These are phyloP conservation scores for Mercenaria mercenaria DNA, from an alignment of 1,140 invertebrate species.

Conservation along the genomic window DNA sequence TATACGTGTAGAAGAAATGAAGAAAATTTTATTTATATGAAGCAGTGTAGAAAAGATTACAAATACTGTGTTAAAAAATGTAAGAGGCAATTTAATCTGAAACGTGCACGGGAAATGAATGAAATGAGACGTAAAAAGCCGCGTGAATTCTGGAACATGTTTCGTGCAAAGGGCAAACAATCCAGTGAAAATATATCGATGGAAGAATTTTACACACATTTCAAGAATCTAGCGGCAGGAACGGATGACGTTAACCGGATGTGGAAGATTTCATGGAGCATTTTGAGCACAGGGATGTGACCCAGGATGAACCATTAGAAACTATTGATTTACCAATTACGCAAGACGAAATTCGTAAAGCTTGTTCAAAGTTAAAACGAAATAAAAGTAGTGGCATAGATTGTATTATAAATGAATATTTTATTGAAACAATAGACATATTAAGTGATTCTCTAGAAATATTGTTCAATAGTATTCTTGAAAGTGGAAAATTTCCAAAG, in stretches of 20 bases:
- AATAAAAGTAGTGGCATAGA: not conserved
- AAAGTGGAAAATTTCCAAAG: not conserved
- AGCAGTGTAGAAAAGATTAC: constrained; percentile 4
- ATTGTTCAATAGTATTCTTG: not conserved
- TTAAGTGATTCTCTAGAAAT: not conserved
- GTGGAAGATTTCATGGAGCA: not conserved
- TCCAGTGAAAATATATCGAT: not conserved
- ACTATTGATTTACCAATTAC: not conserved
- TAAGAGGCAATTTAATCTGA: not conserved
- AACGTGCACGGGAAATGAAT: not conserved
- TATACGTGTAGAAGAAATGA: not conserved
- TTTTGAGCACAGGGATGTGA: not conserved
- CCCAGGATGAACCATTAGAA: not conserved
- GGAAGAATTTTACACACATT: not conserved
- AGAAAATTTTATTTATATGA: not conserved
- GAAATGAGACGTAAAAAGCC: constrained; percentile 1
- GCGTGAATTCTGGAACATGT: constrained; percentile 22
- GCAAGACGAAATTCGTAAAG: not conserved
- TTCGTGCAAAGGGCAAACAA: not conserved
- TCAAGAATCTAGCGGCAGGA: not conserved
- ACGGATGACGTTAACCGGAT: not conserved
- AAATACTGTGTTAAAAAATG: not conserved
- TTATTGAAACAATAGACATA: not conserved
- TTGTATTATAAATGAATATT: not conserved
- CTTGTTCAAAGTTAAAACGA: not conserved